Percentiles rank a stretch among this genome's conserved stretches.
These are phyloP conservation scores for Zosterops lateralis DNA, from an alignment of 2,113 vertebrate species.

Conservation along the genomic window DNA sequence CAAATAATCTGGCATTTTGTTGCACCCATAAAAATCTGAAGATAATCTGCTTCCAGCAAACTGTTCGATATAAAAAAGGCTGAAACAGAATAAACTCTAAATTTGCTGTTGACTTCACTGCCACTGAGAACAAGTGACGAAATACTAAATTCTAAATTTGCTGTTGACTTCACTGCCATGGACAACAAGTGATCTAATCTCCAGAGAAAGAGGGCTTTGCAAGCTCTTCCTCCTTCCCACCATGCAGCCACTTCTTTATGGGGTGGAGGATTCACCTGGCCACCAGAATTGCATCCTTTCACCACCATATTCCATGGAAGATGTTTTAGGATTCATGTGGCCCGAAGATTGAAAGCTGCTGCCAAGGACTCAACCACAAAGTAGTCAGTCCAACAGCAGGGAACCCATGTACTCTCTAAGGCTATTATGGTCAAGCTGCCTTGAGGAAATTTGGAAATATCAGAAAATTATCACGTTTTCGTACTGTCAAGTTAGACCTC, in stretches of 20 bases:
- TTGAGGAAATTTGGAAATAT: background rate
- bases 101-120: background rate
- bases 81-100: background rate
- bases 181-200: background rate
- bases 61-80: background rate
- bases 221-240: background rate
- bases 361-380: background rate
- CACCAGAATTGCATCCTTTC: background rate
- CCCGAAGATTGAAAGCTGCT: background rate
- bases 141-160: background rate
- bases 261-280: background rate
- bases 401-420: background rate
- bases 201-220: background rate
- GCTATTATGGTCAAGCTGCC: background rate
- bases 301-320: background rate
- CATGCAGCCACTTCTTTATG: accelerated
- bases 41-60: background rate
- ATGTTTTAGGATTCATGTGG: background rate
- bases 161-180: background rate
- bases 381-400: accelerated
- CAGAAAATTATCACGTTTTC: background rate
- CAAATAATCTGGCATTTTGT: background rate
- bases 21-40: background rate
- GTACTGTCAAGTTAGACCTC: background rate
- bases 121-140: background rate